Conservation (phyloP, 1,140 invertebrate species). For the Pemphigus obesinymphae region DNA sequence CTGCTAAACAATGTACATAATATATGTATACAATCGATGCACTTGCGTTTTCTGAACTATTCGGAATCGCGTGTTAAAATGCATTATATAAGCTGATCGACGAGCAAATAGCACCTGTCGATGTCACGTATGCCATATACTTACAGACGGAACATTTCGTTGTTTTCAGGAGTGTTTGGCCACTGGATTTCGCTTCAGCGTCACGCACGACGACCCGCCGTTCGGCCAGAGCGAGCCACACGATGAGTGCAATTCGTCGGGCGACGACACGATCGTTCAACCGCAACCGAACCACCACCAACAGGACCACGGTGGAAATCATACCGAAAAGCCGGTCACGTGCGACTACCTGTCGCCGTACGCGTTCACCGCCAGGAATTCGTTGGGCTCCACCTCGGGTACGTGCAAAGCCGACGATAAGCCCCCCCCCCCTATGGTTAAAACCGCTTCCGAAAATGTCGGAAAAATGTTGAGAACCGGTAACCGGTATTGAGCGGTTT, state of each 20-base stretch:
- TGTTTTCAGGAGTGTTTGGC: slow-evolving; percentile 26
- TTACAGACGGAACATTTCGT: no score
- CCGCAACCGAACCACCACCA: neutral
- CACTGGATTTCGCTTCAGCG: slow-evolving; percentile 35
- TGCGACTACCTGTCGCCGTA: slow-evolving; percentile 45
- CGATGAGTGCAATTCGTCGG: neutral
- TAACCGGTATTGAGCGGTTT: no score
- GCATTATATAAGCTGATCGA: no score
- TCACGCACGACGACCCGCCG: slow-evolving; percentile 31
- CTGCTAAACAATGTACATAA: no score
- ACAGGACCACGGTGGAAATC: neutral
- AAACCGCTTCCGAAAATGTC: no score
- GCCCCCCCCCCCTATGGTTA: no score
- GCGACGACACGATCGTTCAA: neutral
- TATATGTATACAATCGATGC: no score
- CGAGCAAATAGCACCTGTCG: no score
- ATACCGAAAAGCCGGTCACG: slow-evolving; percentile 22
- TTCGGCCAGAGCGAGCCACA: slow-evolving; percentile 29
- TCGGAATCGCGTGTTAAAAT: no score
- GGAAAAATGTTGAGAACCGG: no score
- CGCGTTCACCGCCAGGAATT: slow-evolving; percentile 44
- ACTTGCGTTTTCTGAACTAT: no score
- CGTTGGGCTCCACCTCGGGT: slow-evolving; percentile 45
- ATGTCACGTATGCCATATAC: no score
- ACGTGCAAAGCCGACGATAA: neutral